These are phyloP conservation scores for Pterocles gutturalis DNA, from an alignment of 2,113 vertebrate species.

Conservation along the genomic window DNA sequence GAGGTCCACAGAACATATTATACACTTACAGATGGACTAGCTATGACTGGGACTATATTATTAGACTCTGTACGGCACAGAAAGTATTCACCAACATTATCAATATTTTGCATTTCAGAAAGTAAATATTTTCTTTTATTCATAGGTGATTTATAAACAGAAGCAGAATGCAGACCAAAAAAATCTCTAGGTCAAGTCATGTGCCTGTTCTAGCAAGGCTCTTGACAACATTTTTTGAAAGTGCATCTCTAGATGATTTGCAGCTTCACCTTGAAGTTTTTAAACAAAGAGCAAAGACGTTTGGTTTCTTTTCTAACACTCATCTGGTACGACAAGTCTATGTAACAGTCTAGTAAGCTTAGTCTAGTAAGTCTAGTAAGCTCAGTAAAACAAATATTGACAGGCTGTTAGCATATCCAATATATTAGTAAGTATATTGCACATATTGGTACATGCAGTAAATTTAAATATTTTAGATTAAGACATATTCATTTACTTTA, in stretches of 20 bases:
- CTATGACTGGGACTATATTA: neutral
- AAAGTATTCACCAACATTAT: neutral
- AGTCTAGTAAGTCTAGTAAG: neutral
- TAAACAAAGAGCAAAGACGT: neutral
- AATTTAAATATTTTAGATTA: neutral
- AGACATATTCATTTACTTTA: neutral
- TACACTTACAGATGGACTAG: neutral
- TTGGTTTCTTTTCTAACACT: neutral
- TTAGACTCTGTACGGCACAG: neutral
- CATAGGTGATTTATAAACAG: neutral
- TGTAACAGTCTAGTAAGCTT: neutral
- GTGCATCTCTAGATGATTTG: neutral
- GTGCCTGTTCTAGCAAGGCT: neutral
- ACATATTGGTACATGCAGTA: neutral
- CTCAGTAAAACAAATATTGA: neutral
- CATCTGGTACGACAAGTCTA: neutral
- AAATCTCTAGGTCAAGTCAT: neutral
- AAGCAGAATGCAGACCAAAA: neutral
- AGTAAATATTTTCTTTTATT: neutral
- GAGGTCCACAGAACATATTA: neutral
- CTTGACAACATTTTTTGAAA: neutral
- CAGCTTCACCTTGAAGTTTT: neutral
- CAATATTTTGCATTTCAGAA: neutral
- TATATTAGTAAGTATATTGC: neutral
- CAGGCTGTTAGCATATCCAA: neutral